A percentile compares a stretch with the other conserved stretches of the same genome.
Conservation (phyloP, 2,113 vertebrate species). For the Cyanoramphus novaezelandiae region DNA sequence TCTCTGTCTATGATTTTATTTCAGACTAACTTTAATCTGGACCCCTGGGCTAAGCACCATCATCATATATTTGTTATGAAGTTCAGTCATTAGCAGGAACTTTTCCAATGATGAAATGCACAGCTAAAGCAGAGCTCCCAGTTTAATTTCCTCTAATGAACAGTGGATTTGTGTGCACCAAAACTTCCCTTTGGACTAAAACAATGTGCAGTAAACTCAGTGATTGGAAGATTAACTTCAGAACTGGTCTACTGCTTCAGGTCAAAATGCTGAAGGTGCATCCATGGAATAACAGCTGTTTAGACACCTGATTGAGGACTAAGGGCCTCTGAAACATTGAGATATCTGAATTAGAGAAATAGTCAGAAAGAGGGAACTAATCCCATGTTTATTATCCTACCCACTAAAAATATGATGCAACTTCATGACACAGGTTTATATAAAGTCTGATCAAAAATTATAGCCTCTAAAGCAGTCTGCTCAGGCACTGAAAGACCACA, state of each 20-base stretch:
- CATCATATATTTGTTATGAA: not conserved
- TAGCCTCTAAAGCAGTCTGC: not conserved
- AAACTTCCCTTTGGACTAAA: not conserved
- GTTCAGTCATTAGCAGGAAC: not conserved
- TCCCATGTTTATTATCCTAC: not conserved
- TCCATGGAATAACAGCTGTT: not conserved
- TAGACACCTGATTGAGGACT: not conserved
- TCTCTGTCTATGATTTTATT: not conserved
- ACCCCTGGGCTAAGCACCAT: not conserved
- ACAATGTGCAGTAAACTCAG: not conserved
- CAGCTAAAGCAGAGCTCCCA: not conserved
- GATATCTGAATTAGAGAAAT: not conserved
- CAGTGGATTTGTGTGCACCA: not conserved
- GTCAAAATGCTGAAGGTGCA: not conserved
- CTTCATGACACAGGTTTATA: not conserved
- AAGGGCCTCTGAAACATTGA: not conserved
- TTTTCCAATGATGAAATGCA: not conserved
- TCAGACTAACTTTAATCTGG: not conserved
- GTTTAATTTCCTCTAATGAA: not conserved
- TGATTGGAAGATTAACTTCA: not conserved
- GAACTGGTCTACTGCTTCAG: not conserved
- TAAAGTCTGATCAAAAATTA: not conserved
- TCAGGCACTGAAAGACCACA: not conserved
- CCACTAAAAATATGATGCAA: not conserved
- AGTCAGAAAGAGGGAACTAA: not conserved